Conservation (phyloP, 2,113 vertebrate genomes). For the Scatophagus argus region DNA sequence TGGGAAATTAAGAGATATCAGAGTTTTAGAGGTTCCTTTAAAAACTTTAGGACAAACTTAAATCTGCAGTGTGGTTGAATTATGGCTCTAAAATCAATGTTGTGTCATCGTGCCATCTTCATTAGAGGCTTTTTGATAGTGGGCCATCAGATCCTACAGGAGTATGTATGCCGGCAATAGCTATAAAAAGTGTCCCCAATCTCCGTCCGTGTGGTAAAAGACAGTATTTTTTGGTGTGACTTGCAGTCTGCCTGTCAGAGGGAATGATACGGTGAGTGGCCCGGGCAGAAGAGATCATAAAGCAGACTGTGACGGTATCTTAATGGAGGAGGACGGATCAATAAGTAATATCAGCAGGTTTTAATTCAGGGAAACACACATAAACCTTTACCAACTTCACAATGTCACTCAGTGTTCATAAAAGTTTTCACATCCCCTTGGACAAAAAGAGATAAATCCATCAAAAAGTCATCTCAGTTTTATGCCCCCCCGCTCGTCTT, state of each 20-base stretch:
- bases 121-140: constrained; percentile 73
- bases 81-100: constrained; percentile 58
- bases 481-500: constrained; percentile 61
- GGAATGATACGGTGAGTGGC: constrained; percentile 68
- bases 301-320: constrained; percentile 68
- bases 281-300: constrained; percentile 76
- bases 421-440: constrained; percentile 77
- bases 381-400: constrained; percentile 85
- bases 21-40: constrained; percentile 15
- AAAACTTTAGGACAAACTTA: constrained; percentile 41
- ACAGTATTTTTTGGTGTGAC: constrained; percentile 65
- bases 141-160: constrained; percentile 49
- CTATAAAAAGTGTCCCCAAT: constrained; percentile 75
- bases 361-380: constrained; percentile 79
- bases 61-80: constrained; percentile 41
- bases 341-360: constrained; percentile 85
- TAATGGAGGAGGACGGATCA: constrained; percentile 84
- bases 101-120: constrained; percentile 67
- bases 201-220: constrained; percentile 66
- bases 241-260: constrained; percentile 65
- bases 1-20: no score
- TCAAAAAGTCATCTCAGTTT: constrained; percentile 78
- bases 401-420: constrained; percentile 86
- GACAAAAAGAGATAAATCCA: constrained; percentile 81
- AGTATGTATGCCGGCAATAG: constrained; percentile 36